Evolutionary conservation across 2,113 vertebrate genomes (phyloP).

Genomic region (Otis tarda): DNA sequence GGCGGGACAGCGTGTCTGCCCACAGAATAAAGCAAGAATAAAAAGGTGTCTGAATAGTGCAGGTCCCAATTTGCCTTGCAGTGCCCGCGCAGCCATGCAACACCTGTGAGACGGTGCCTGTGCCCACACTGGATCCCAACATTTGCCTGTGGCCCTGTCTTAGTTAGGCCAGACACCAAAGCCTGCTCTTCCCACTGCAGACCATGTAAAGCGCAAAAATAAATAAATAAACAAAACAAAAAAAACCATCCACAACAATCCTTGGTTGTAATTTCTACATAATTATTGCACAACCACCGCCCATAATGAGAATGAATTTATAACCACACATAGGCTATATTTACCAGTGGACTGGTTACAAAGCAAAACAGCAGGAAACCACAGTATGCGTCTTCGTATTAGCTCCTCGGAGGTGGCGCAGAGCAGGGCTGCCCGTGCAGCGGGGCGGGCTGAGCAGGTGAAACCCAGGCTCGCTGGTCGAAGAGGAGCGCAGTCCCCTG

Average conservation of each 20-base stretch:
- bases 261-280: neutral
- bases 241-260: neutral
- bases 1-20: neutral
- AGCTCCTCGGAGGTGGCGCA: neutral
- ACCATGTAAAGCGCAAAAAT: neutral
- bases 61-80: neutral
- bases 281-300: slow-evolving; percentile 37
- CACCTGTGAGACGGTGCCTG: neutral
- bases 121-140: neutral
- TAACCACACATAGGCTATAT: slow-evolving; percentile 41
- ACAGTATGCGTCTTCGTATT: neutral
- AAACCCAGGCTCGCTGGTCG: neutral
- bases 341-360: slow-evolving; percentile 53
- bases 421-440: neutral
- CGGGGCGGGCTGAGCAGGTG: neutral
- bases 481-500: neutral
- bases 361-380: slow-evolving; percentile 63
- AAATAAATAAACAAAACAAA: neutral
- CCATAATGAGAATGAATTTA: slow-evolving; percentile 51
- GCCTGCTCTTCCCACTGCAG: neutral
- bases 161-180: neutral
- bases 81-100: accelerated
- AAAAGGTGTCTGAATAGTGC: neutral
- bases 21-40: neutral
- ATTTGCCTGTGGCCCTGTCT: neutral